Percentiles rank a stretch among this genome's conserved stretches.
Evolutionary conservation across 2,797 vertebrate species (phyloP).

Genomic region (Scolopax rusticola): DNA sequence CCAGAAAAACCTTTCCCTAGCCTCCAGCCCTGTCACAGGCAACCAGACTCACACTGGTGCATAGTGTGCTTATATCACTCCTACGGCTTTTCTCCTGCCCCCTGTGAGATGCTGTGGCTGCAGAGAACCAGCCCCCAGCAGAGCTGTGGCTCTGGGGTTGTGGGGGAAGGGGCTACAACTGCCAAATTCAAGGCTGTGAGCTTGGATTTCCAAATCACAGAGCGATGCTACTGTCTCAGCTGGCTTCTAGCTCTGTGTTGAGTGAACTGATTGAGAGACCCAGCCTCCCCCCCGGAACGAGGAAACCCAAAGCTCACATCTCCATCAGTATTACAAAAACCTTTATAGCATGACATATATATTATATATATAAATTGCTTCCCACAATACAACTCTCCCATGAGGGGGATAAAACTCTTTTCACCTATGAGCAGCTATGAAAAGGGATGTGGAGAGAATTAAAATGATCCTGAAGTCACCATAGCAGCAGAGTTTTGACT

Average conservation of each 20-base stretch:
- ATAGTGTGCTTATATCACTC: accelerated
- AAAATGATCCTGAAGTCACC: background rate
- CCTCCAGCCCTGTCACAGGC: background rate
- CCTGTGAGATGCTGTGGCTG: accelerated
- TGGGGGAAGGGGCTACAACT: background rate
- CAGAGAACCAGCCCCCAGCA: background rate
- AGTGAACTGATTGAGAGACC: background rate
- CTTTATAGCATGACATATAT: background rate
- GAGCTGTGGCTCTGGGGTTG: background rate
- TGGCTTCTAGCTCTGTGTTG: background rate
- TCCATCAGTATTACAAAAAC: background rate
- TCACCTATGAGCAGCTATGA: background rate
- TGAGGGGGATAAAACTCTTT: background rate
- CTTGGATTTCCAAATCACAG: background rate
- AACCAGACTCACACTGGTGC: background rate
- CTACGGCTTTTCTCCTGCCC: background rate
- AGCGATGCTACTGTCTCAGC: background rate
- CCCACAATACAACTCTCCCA: background rate
- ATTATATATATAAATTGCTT: background rate
- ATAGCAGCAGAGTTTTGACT: background rate
- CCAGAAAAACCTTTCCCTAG: background rate
- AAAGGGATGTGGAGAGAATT: background rate
- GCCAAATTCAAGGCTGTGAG: background rate
- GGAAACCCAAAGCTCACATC: background rate
- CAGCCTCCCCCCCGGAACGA: background rate